Percentiles rank a stretch among this genome's conserved stretches.
These are phyloP conservation scores for Lapara coniferarum DNA, from an alignment of 2,888 invertebrate species.

Conservation along the genomic window DNA sequence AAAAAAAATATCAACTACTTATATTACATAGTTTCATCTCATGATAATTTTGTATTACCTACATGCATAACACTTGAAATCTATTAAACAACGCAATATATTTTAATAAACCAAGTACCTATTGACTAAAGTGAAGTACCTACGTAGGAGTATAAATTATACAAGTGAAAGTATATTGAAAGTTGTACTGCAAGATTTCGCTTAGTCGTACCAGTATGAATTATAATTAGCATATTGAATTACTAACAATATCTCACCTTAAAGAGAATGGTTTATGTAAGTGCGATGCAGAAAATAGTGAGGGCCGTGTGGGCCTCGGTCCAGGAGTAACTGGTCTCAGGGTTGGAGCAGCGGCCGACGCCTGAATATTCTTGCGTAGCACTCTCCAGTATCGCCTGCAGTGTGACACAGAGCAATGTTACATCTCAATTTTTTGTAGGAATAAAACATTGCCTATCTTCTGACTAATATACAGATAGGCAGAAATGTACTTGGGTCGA, in stretches of 20 bases:
- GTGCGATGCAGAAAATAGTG: constrained; percentile 86
- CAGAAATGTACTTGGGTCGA: no score
- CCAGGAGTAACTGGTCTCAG: constrained; percentile 72
- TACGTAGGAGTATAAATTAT: no score
- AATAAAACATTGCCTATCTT: background rate
- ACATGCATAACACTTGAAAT: no score
- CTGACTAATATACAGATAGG: no score
- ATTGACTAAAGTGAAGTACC: no score
- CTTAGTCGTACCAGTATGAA: background rate
- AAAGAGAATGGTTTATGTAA: constrained; percentile 88
- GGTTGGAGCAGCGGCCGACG: constrained; percentile 65
- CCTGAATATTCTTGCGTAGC: constrained; percentile 87
- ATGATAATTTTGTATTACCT: no score
- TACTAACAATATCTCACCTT: constrained; percentile 66
- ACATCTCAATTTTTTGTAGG: background rate
- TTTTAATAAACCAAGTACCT: no score
- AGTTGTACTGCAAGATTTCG: constrained; percentile 15
- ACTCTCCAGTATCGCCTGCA: constrained; percentile 90
- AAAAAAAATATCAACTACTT: no score
- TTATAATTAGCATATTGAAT: background rate
- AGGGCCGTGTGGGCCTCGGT: constrained; percentile 76
- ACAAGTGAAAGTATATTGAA: no score
- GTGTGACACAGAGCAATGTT: constrained; percentile 31
- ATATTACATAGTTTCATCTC: no score
- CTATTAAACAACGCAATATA: no score